phyloP scores from a whole-genome alignment of 2,113 vertebrate species.

The Sinosuthora webbiana region DNA sequence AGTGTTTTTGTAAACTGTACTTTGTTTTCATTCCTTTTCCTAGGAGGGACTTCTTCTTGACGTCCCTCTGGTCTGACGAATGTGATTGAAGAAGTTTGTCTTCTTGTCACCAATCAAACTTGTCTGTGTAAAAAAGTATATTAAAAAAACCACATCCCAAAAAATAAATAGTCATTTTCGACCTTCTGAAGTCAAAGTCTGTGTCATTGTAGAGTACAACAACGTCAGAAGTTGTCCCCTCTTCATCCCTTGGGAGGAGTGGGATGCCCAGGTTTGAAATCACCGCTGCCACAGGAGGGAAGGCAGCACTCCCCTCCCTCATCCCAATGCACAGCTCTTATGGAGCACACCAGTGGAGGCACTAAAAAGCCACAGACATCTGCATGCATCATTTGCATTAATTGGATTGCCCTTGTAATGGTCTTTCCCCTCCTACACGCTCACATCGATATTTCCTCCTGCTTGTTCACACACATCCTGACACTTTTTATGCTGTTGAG shows the following conservation, averaged over 20 bases:
- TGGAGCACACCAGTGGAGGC: not conserved
- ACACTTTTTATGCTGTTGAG: not conserved
- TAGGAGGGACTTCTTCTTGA: too few species aligned
- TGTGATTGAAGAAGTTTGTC: too few species aligned
- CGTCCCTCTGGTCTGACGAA: too few species aligned
- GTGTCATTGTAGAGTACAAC: too few species aligned
- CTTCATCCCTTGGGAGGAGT: not conserved
- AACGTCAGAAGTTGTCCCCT: not conserved
- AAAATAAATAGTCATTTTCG: too few species aligned
- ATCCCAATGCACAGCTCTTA: not conserved
- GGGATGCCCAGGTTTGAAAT: not conserved
- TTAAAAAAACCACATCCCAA: too few species aligned
- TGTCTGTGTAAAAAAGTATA: too few species aligned
- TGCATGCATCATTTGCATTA: conserved; percentile 53
- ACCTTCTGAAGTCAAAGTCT: too few species aligned
- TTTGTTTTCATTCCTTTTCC: too few species aligned
- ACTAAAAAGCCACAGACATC: conserved; percentile 16
- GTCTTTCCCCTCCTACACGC: not conserved
- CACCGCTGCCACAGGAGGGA: not conserved
- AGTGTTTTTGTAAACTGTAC: too few species aligned
- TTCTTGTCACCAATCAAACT: too few species aligned
- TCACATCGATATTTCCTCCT: conserved; percentile 16
- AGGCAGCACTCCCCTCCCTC: not conserved
- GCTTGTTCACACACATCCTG: conserved; percentile 14
- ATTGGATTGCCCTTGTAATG: conserved; percentile 37